A percentile compares a stretch with the other conserved stretches of the same genome.
Conservation (phyloP, 92 coral and sea anemone genomes). For the Galaxea fascicularis region DNA sequence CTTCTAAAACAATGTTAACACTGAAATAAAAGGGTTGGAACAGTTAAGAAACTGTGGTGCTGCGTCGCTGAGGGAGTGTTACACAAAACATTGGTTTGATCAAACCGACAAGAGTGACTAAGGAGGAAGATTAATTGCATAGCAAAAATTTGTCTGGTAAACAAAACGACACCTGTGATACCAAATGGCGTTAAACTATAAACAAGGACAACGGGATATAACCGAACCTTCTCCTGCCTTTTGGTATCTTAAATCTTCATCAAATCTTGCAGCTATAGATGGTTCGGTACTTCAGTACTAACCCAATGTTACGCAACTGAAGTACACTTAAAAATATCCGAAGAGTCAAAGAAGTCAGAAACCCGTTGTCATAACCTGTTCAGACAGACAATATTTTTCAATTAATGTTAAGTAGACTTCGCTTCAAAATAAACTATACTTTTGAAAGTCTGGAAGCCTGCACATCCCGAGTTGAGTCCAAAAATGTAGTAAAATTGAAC, state of each 20-base stretch:
- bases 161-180: neutral
- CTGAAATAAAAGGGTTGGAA: too few relatives aligned
- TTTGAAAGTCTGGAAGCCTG: neutral
- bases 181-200: neutral
- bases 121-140: neutral
- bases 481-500: neutral
- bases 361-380: slow-evolving; percentile 13
- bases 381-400: neutral
- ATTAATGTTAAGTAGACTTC: neutral
- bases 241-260: too few relatives aligned
- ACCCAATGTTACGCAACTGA: too few relatives aligned
- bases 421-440: neutral
- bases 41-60: too few relatives aligned
- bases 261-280: too few relatives aligned
- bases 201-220: too few relatives aligned
- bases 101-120: too few relatives aligned
- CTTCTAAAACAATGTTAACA: too few relatives aligned
- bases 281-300: neutral
- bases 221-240: too few relatives aligned
- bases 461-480: neutral
- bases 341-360: neutral
- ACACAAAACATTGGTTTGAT: too few relatives aligned
- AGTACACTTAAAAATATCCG: neutral
- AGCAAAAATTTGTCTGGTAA: neutral
- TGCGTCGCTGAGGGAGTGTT: too few relatives aligned